These are phyloP conservation scores for Cladorhizidae sp. DNA, from an alignment of 37 sponge, comb jelly and placozoan species.

Conservation along the genomic window DNA sequence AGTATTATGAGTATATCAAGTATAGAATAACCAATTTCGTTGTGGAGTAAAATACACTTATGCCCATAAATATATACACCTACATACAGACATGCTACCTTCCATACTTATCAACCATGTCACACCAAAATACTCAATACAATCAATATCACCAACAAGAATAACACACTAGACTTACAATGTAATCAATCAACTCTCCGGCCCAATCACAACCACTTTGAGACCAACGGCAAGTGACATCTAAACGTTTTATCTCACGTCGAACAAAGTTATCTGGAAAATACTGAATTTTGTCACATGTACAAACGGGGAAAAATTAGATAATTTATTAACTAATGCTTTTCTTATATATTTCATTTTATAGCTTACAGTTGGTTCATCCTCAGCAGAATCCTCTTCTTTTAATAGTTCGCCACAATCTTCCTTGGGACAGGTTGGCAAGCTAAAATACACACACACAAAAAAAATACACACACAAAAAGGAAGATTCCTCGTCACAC, in stretches of 20 bases:
- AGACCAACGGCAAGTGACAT: constrained; percentile 23
- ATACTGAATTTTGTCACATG: constrained; percentile 18
- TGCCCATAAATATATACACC: too few relatives aligned
- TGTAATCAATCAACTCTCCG: constrained; percentile 17
- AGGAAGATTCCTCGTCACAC: too few relatives aligned
- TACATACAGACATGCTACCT: too few relatives aligned
- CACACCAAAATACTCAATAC: too few relatives aligned
- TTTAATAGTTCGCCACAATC: background rate
- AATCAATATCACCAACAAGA: too few relatives aligned
- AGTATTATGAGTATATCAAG: too few relatives aligned
- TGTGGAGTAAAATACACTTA: too few relatives aligned
- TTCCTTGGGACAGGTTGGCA: background rate
- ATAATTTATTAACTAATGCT: background rate
- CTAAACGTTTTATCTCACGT: constrained; percentile 19
- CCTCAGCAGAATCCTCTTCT: background rate
- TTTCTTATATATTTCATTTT: background rate
- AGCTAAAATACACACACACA: background rate
- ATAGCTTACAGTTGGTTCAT: too few relatives aligned
- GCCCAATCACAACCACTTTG: constrained; percentile 47
- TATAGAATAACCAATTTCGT: too few relatives aligned
- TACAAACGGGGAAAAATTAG: background rate
- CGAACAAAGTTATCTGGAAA: constrained; percentile 73
- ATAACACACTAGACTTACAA: constrained; percentile 1
- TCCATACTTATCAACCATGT: too few relatives aligned
- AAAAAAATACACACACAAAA: too few relatives aligned